phyloP scores from a whole-genome alignment of 2,797 vertebrate species.

The Chrysocyon brachyurus region DNA sequence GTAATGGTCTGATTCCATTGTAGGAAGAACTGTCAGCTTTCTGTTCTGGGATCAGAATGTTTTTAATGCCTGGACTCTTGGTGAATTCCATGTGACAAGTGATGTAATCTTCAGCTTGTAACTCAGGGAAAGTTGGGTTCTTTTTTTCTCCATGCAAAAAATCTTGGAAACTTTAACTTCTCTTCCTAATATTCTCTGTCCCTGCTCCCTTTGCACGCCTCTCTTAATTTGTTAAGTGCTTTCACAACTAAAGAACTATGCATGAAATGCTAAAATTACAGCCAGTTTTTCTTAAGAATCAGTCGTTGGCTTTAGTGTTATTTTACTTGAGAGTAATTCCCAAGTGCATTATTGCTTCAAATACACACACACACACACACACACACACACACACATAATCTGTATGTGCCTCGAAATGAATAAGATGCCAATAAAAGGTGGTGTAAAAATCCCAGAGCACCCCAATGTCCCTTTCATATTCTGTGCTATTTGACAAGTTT shows the following conservation, averaged over 20 bases:
- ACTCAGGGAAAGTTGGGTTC: not conserved
- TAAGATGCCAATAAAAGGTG: not conserved
- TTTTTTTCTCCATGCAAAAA: slow-evolving; percentile 12
- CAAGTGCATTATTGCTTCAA: slow-evolving; percentile 28
- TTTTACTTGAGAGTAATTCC: slow-evolving; percentile 56
- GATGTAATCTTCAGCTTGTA: not conserved
- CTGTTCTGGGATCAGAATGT: slow-evolving; percentile 23
- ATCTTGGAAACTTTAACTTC: slow-evolving; percentile 4
- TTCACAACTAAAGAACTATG: slow-evolving; percentile 54
- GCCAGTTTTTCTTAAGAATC: slow-evolving; percentile 11
- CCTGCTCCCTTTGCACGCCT: not conserved
- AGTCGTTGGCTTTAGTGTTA: slow-evolving; percentile 34
- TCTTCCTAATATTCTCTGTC: not conserved
- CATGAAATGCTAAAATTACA: slow-evolving; percentile 52
- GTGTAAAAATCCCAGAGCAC: not conserved
- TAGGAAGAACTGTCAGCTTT: slow-evolving; percentile 51
- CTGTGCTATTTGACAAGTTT: not conserved
- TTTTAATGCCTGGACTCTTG: slow-evolving; percentile 12
- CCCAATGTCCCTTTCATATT: not conserved
- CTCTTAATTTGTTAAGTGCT: slow-evolving; percentile 21
- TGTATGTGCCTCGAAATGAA: slow-evolving; percentile 9
- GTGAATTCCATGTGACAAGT: not conserved
- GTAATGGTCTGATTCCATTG: slow-evolving; percentile 64
- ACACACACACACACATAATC: not conserved
- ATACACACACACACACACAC: slow-evolving; percentile 20